A percentile compares a stretch with the other conserved stretches of the same genome.
These are phyloP conservation scores for Syngnathus rostellatus DNA, from an alignment of 2,797 vertebrate species.

Conservation along the genomic window DNA sequence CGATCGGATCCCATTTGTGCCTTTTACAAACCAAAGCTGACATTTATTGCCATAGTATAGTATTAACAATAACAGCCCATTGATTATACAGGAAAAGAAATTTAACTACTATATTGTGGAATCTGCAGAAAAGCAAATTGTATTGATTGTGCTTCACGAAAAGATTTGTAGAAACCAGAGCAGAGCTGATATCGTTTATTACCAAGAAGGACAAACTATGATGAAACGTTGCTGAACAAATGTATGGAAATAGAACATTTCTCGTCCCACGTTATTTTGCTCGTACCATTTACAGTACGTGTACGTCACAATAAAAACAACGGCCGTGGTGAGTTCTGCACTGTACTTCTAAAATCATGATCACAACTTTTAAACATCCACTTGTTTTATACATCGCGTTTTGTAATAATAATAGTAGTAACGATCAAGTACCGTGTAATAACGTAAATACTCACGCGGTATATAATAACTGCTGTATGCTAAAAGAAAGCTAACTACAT, in stretches of 20 bases:
- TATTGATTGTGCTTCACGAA: neutral
- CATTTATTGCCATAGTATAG: neutral
- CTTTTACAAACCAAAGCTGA: neutral
- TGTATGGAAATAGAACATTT: neutral
- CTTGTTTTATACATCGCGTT: neutral
- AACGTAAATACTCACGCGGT: neutral
- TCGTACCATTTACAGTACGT: neutral
- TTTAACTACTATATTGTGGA: neutral
- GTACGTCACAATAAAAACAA: neutral
- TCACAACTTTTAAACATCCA: neutral
- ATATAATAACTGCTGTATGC: neutral
- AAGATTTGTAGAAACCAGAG: neutral
- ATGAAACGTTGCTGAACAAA: neutral
- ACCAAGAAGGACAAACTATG: neutral
- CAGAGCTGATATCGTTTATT: neutral
- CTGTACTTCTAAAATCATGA: neutral
- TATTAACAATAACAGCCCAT: neutral
- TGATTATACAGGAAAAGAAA: neutral
- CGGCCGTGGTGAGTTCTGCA: neutral
- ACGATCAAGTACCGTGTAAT: neutral
- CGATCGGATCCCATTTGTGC: neutral
- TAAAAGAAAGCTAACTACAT: neutral
- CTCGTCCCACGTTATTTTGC: neutral
- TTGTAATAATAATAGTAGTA: neutral
- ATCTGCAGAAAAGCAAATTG: neutral